Evolutionary conservation across 2,797 vertebrate species (phyloP), one percentile per base, ranked within the genome.

Genomic region (Peromyscus eremicus): DNA sequence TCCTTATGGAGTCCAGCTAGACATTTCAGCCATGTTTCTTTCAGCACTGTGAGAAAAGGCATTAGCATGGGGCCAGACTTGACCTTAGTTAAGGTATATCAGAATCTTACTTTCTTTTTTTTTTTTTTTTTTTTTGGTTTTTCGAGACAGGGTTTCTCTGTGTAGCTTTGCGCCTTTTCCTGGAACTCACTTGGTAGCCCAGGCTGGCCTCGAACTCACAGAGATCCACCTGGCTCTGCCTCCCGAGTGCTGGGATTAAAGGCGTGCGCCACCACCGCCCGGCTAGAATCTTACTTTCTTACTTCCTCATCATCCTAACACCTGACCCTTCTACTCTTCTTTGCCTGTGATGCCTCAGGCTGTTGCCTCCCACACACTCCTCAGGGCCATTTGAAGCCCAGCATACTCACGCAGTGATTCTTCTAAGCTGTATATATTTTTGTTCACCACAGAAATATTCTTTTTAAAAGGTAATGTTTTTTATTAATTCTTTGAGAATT

Each of bases 21-120:
- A 64, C 70, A 92, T 92, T 92, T 92, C 85, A 70, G 4, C 57
- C 8, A 5, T 81, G 21, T 75, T 89, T 88, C 68, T 68, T 85
- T 25, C 23, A 76, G 40, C 27, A 89, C 11, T 84, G 46, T 2
- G 37, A 92, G 37, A 49, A 89, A 55, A 29, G 17, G 70, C 34
- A n/a, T 32, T 55, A 60, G 23, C 57, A 5, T 55, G 60, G 25
- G 52, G 17, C 8, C n/a, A 82, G 29, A 13, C 66, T 43, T 88
- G 37, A 70, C n/a, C 4, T 82, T 11, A 85, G 68, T 79, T 57
- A 73, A 86, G n/a, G 66, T 27, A 57, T 34, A 40, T 49, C 79
- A 21, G 84, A 83, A 64, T 73, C 34, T 37, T 37, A 23, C 19
- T n/a, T 70, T 71, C 46, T 88, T 55, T n/a, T n/a, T n/a, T n/a